These are phyloP conservation scores for Temnothorax ravouxi DNA, from an alignment of 2,888 invertebrate species.

Conservation along the genomic window DNA sequence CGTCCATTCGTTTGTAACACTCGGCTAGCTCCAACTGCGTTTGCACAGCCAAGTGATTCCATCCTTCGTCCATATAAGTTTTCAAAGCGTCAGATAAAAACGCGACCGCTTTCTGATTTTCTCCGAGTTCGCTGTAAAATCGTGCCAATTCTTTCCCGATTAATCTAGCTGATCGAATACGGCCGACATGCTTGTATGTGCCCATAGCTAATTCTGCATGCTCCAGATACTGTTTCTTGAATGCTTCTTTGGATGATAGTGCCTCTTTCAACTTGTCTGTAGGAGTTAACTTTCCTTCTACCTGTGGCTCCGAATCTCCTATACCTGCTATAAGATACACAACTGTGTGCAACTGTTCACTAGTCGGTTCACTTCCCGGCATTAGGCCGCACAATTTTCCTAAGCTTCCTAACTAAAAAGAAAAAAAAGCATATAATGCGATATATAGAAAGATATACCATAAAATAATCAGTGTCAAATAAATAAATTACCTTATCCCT, in stretches of 20 bases:
- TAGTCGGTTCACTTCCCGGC: slow-evolving; percentile 93
- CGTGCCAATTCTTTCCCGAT: slow-evolving; percentile 96
- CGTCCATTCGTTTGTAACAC: slow-evolving; percentile 94
- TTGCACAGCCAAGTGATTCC: slow-evolving; percentile 94
- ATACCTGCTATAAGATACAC: slow-evolving; percentile 97
- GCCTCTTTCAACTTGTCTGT: slow-evolving; percentile 96
- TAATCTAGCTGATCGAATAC: slow-evolving; percentile 93
- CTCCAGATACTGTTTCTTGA: slow-evolving; percentile 96
- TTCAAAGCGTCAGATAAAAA: slow-evolving; percentile 95
- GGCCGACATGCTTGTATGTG: slow-evolving; percentile 96
- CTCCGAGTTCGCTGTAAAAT: slow-evolving; percentile 95
- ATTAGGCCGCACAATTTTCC: slow-evolving; percentile 96
- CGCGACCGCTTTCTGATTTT: slow-evolving; percentile 95
- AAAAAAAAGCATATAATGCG: not conserved
- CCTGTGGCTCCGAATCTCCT: slow-evolving; percentile 90
- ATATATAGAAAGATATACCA: not conserved
- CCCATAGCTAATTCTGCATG: slow-evolving; percentile 98
- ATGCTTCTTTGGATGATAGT: slow-evolving; percentile 95
- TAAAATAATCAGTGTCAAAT: not conserved
- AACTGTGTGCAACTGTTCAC: slow-evolving; percentile 96
- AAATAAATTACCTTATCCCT: slow-evolving; percentile 91
- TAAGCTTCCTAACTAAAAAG: slow-evolving; percentile 91
- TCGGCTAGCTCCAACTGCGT: slow-evolving; percentile 94
- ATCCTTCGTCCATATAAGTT: slow-evolving; percentile 95
- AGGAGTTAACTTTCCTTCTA: slow-evolving; percentile 88